These are phyloP conservation scores for Tinamus guttatus DNA, from an alignment of 2,113 vertebrate genomes.

Conservation along the genomic window DNA sequence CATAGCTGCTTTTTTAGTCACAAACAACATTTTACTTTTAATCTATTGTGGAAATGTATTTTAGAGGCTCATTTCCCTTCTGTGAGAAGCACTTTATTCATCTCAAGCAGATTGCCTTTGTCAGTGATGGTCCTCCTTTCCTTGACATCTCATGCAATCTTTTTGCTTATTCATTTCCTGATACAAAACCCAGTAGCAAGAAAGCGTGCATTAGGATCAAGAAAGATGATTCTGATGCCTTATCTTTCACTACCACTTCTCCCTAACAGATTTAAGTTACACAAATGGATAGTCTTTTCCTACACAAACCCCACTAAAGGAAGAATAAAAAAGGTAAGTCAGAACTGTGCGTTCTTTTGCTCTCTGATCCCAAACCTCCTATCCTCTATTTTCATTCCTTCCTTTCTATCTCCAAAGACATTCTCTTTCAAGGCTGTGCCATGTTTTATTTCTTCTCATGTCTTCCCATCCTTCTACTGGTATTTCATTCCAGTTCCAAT, in stretches of 20 bases:
- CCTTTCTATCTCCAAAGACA: not conserved
- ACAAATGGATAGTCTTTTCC: not conserved
- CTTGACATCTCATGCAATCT: not conserved
- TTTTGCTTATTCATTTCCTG: not conserved
- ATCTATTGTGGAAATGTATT: not conserved
- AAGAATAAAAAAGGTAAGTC: not conserved
- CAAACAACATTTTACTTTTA: not conserved
- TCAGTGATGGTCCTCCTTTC: not conserved
- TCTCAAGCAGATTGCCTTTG: not conserved
- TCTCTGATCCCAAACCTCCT: accelerated
- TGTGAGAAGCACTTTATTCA: not conserved
- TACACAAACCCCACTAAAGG: not conserved
- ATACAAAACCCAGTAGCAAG: not conserved
- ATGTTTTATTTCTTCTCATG: not conserved
- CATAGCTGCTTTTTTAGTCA: not conserved
- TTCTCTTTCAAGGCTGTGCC: not conserved
- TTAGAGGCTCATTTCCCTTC: not conserved
- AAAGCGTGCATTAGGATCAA: not conserved
- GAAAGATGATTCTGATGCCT: not conserved
- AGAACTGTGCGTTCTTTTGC: not conserved
- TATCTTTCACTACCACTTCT: not conserved
- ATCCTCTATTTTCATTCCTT: not conserved
- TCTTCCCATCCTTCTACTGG: not conserved
- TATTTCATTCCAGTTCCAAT: not conserved
- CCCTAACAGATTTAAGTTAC: not conserved